Evolutionary conservation across 2,888 invertebrate genomes (phyloP).

Genomic region (Galeruca laticollis): DNA sequence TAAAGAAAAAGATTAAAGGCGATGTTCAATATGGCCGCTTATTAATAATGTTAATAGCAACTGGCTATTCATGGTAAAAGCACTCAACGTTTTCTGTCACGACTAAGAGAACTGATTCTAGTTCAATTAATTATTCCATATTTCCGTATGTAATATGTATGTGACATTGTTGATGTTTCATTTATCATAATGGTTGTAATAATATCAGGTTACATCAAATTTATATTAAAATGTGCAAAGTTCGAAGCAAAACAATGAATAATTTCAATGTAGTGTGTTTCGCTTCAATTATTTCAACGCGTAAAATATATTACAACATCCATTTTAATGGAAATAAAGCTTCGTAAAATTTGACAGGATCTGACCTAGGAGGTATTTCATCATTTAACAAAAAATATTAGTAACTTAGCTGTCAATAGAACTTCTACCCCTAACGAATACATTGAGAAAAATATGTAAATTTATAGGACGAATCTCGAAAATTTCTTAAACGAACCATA

Average conservation of each 20-base stretch:
- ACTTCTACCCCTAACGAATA: too few relatives aligned
- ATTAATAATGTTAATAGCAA: too few relatives aligned
- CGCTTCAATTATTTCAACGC: not conserved
- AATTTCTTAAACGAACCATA: too few relatives aligned
- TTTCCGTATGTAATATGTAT: not conserved
- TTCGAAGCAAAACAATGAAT: slow-evolving; percentile 24
- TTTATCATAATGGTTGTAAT: slow-evolving; percentile 9
- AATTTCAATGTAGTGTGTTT: slow-evolving; percentile 6
- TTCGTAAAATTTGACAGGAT: not conserved
- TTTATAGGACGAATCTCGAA: too few relatives aligned
- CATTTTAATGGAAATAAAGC: not conserved
- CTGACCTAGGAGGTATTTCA: not conserved
- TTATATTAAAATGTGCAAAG: slow-evolving; percentile 25
- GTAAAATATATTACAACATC: not conserved
- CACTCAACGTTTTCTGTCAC: too few relatives aligned
- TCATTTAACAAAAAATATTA: too few relatives aligned
- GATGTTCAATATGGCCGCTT: too few relatives aligned
- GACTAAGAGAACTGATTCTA: too few relatives aligned
- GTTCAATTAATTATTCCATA: not conserved
- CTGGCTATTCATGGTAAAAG: too few relatives aligned
- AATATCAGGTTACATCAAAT: slow-evolving; percentile 21
- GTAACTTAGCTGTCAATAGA: too few relatives aligned
- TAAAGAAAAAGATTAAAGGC: too few relatives aligned
- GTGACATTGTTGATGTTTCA: not conserved
- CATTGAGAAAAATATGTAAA: too few relatives aligned